A percentile compares a stretch with the other conserved stretches of the same genome.
Evolutionary conservation across 1,140 invertebrate genomes (phyloP).

Genomic region (Sinonovacula constricta): DNA sequence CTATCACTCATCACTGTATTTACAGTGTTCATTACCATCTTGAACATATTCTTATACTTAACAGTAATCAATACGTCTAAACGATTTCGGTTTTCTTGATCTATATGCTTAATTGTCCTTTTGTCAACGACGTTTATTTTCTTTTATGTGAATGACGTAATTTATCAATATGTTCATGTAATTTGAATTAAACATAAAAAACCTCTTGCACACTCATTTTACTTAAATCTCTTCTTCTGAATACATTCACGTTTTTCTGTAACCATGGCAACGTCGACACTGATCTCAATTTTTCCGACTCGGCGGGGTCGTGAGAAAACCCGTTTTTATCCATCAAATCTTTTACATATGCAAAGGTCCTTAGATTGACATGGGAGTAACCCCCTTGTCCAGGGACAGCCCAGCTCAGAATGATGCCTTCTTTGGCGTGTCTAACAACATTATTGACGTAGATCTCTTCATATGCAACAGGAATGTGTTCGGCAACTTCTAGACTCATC

Average conservation of each 20-base stretch:
- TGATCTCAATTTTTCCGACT: slow-evolving; percentile 20
- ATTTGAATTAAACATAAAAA: too few relatives aligned
- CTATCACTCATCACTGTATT: too few relatives aligned
- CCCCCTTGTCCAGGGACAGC: slow-evolving; percentile 43
- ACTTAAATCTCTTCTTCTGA: slow-evolving; percentile 25
- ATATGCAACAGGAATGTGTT: slow-evolving; percentile 46
- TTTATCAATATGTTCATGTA: too few relatives aligned
- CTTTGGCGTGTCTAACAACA: slow-evolving; percentile 36
- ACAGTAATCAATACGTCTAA: too few relatives aligned
- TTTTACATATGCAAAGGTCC: slow-evolving; percentile 28
- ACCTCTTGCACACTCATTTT: too few relatives aligned
- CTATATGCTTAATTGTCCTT: too few relatives aligned
- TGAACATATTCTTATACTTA: too few relatives aligned
- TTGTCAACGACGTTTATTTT: too few relatives aligned
- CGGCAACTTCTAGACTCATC: slow-evolving; percentile 48
- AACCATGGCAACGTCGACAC: slow-evolving; percentile 34
- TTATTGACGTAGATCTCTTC: slow-evolving; percentile 48
- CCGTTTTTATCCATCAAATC: slow-evolving; percentile 23
- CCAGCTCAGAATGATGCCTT: slow-evolving; percentile 52
- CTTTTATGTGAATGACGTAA: too few relatives aligned
- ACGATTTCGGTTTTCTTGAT: too few relatives aligned
- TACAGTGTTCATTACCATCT: too few relatives aligned
- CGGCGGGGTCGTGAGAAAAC: slow-evolving; percentile 23
- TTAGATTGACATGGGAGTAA: slow-evolving; percentile 47
- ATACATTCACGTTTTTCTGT: slow-evolving; percentile 44